Percentiles rank a stretch among this genome's conserved stretches.
Evolutionary conservation across 2,888 invertebrate genomes (phyloP).

Genomic region (Branchipolynoe longqiensis): DNA sequence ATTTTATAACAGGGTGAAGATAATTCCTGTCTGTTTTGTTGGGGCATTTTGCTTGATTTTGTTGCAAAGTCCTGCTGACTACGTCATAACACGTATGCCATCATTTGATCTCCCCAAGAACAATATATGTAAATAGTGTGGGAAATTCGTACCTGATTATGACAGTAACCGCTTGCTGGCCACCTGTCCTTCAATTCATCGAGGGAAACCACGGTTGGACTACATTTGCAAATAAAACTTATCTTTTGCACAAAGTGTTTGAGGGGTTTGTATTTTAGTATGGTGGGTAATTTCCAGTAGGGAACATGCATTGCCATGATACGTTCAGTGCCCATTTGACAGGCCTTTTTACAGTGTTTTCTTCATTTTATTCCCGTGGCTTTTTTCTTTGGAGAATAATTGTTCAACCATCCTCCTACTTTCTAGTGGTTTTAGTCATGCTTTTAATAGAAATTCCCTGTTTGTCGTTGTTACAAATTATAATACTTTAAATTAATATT

Average conservation of each 20-base stretch:
- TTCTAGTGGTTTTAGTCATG: too few relatives aligned
- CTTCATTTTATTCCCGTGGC: too few relatives aligned
- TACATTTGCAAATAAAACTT: slow-evolving; percentile 45
- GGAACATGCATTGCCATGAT: too few relatives aligned
- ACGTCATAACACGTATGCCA: neutral
- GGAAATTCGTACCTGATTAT: slow-evolving; percentile 2
- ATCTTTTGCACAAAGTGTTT: slow-evolving; percentile 40
- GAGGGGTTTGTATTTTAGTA: too few relatives aligned
- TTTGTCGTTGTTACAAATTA: too few relatives aligned
- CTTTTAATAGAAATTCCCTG: too few relatives aligned
- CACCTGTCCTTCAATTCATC: slow-evolving; percentile 26
- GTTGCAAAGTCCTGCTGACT: neutral
- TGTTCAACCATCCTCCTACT: too few relatives aligned
- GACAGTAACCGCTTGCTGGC: slow-evolving; percentile 41
- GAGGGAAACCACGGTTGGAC: slow-evolving; percentile 26
- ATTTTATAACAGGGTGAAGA: neutral
- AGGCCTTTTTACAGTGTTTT: too few relatives aligned
- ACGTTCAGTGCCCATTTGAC: too few relatives aligned
- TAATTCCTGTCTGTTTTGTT: slow-evolving; percentile 6
- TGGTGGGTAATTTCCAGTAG: too few relatives aligned
- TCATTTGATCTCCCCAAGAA: slow-evolving; percentile 46
- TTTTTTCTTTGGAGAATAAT: too few relatives aligned
- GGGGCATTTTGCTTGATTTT: slow-evolving; percentile 7
- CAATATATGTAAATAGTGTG: slow-evolving; percentile 52
- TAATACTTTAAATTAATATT: too few relatives aligned